These are phyloP conservation scores for Ommatoiulus sabulosus DNA, from an alignment of 2,888 invertebrate species.

Conservation along the genomic window DNA sequence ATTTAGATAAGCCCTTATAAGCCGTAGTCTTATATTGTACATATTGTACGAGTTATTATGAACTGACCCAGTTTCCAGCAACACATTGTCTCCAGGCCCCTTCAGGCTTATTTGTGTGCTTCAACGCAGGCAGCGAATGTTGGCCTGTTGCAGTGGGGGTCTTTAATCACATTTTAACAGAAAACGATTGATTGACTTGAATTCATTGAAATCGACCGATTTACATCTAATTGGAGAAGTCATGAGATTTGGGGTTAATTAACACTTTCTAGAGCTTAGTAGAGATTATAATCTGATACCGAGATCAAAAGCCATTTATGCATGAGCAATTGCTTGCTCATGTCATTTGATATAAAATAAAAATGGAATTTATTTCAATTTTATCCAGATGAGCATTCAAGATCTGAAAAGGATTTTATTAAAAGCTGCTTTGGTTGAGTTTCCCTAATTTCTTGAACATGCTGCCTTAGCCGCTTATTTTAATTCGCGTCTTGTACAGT, in stretches of 20 bases:
- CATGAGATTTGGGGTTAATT: neutral
- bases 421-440: no score
- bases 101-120: neutral
- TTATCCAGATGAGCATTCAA: neutral
- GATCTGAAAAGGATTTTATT: neutral
- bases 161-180: neutral
- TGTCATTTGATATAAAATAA: no score
- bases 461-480: neutral
- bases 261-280: neutral
- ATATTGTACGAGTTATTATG: no score
- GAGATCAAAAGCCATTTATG: neutral
- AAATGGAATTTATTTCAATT: neutral
- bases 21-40: no score
- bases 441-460: neutral
- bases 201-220: neutral
- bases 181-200: neutral
- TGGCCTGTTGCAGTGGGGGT: neutral
- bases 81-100: neutral
- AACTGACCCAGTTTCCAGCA: neutral
- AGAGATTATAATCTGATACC: neutral
- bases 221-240: neutral
- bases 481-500: no score
- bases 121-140: no score
- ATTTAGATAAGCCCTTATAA: no score
- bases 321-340: neutral